Percentiles rank a stretch among this genome's conserved stretches.
phyloP scores from a whole-genome alignment of 2,888 invertebrate species.

The Willowsia nigromaculata region DNA sequence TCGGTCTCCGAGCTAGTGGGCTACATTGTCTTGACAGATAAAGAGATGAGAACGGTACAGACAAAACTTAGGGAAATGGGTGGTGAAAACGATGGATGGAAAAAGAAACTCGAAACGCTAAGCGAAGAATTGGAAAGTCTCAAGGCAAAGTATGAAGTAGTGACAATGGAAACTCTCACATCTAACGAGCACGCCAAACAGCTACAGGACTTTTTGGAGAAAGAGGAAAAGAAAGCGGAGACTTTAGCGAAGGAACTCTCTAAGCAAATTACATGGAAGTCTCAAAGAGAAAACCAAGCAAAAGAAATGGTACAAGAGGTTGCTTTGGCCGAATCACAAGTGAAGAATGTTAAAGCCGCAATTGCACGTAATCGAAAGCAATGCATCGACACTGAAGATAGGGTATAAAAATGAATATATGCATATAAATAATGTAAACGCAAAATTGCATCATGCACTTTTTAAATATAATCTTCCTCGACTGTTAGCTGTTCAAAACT shows the following conservation, averaged over 20 bases:
- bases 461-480: neutral
- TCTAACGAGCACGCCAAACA: conserved; percentile 84
- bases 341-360: conserved; percentile 8
- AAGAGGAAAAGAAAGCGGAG: conserved; percentile 85
- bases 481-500: conserved; percentile 24
- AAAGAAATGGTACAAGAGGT: conserved; percentile 7
- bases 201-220: conserved; percentile 84
- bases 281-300: conserved; percentile 42
- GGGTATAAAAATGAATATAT: conserved; percentile 24
- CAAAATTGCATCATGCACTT: too few relatives aligned
- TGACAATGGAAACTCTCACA: conserved; percentile 79
- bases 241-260: conserved; percentile 85
- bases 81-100: conserved; percentile 81
- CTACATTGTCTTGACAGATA: conserved; percentile 1
- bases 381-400: neutral
- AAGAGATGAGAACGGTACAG: conserved; percentile 80
- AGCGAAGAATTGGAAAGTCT: conserved; percentile 80
- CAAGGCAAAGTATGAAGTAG: conserved; percentile 25
- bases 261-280: conserved; percentile 44
- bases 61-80: conserved; percentile 81
- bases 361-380: neutral
- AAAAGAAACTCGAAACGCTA: conserved; percentile 36
- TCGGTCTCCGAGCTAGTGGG: neutral
- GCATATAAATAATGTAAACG: too few relatives aligned
- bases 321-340: conserved; percentile 10